These are phyloP conservation scores for Parazoanthus swiftii DNA, from an alignment of 92 coral and sea anemone genomes.

Conservation along the genomic window DNA sequence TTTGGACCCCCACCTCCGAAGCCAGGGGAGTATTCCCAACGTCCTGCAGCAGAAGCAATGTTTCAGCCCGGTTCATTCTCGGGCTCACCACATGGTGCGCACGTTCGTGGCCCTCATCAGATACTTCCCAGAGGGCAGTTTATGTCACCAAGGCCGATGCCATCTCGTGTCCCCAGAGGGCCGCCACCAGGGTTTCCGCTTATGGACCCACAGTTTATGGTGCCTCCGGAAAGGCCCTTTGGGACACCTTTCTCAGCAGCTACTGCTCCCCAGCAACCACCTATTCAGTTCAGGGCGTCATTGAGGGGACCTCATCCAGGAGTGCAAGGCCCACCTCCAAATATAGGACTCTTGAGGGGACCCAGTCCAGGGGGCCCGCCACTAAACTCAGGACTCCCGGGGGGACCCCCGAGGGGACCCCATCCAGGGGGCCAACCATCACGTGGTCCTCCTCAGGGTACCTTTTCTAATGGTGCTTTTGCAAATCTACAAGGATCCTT, in stretches of 20 bases:
- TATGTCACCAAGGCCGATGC: constrained; percentile 17
- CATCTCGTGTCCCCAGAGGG: constrained; percentile 7
- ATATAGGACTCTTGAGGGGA: neutral
- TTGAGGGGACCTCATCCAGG: neutral
- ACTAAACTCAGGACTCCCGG: neutral
- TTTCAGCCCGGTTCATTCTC: constrained; percentile 26
- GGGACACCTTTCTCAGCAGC: constrained; percentile 5
- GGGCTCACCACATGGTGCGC: neutral
- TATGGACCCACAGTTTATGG: constrained; percentile 7
- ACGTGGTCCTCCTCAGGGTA: neutral
- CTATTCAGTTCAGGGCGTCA: neutral
- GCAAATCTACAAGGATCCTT: neutral
- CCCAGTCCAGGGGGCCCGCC: neutral
- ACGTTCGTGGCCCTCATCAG: neutral
- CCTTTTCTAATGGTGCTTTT: neutral
- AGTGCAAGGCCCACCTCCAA: neutral
- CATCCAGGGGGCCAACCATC: neutral
- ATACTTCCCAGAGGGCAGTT: constrained; percentile 15
- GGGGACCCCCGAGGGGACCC: neutral
- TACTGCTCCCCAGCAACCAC: neutral
- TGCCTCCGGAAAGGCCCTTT: constrained; percentile 8
- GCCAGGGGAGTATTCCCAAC: neutral
- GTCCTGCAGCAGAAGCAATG: neutral
- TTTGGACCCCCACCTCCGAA: constrained; percentile 19
- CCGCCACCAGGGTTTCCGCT: constrained; percentile 14